These are phyloP conservation scores for Margarornis squamiger DNA, from an alignment of 2,797 vertebrate genomes.

Conservation along the genomic window DNA sequence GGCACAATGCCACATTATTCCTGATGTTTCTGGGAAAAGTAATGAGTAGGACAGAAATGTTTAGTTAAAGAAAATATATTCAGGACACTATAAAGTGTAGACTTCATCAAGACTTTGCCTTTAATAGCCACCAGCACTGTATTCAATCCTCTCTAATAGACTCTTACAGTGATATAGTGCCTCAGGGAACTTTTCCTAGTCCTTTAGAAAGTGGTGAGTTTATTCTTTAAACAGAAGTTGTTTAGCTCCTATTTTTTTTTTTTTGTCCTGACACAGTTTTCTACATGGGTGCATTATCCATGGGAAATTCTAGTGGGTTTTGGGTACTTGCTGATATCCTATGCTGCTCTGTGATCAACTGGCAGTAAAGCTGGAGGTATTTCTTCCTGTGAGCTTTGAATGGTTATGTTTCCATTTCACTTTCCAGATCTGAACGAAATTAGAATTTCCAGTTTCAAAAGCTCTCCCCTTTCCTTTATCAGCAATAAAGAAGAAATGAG, in stretches of 20 bases:
- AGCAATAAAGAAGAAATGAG: background rate
- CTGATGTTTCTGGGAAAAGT: background rate
- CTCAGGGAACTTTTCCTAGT: background rate
- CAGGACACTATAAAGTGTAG: background rate
- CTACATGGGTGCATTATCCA: background rate
- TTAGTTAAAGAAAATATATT: background rate
- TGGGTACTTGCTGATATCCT: background rate
- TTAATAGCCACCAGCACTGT: background rate
- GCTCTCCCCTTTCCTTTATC: background rate
- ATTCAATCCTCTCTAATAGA: background rate
- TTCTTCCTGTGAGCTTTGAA: background rate
- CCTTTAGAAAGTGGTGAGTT: background rate
- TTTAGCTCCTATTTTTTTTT: background rate
- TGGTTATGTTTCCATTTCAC: background rate
- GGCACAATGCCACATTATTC: rapidly evolving
- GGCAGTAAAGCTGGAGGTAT: background rate
- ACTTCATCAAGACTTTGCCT: background rate
- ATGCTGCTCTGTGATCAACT: background rate
- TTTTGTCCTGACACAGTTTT: background rate
- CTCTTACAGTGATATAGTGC: rapidly evolving
- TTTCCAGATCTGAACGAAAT: background rate
- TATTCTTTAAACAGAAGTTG: background rate
- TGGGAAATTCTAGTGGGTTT: background rate
- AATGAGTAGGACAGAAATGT: background rate
- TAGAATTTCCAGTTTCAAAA: background rate